Evolutionary conservation across 2,797 vertebrate species (phyloP), one percentile per base, ranked within the genome.

Genomic region (Psittacula echo): DNA sequence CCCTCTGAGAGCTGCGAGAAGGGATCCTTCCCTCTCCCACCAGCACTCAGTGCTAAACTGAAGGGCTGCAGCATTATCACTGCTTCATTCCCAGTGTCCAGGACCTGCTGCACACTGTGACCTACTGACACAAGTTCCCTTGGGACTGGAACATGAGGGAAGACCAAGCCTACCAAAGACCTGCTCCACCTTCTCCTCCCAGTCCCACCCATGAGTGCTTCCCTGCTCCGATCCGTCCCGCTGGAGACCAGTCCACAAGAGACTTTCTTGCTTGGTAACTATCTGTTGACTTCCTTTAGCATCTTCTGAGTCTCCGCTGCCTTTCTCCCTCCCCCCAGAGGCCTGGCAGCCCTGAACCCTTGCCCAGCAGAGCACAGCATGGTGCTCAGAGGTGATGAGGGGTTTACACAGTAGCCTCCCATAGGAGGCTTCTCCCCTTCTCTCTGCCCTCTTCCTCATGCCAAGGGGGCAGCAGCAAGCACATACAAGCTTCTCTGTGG

Each of bases 141-240:
- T 2, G 1, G 27, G 26, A 62, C 0, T 0, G 15, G 61, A 71
- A 64, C 4, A 1, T 9, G 10, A 1, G 8, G 22, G 21, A 53
- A 53, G 2, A 66, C 21, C 13, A 79, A 87, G 29, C 10, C 47
- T 54, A 26, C 22, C 5, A n/a, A 42, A 58, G 32, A 26, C 10
- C 7, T 39, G 23, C 42, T 80, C 21, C 32, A 22, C 18, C 6
- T 29, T 79, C 22, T 76, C 14, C 11, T 76, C 30, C 37, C 18
- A 22, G 10, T 84, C 23, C 42, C 61, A 70, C 14, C 7, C 8
- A 47, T 0, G 0, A 44, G 18, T 29, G 6, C 51, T 80, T 73
- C 30, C 39, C 64, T 2, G 3, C 22, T 82, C 9, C 27, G 26
- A 23, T 14, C 41, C 14, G 34, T 85, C 42, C 47, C 2, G 1